Evolutionary conservation across 2,888 invertebrate species (phyloP).

Genomic region (Mimas tiliae): DNA sequence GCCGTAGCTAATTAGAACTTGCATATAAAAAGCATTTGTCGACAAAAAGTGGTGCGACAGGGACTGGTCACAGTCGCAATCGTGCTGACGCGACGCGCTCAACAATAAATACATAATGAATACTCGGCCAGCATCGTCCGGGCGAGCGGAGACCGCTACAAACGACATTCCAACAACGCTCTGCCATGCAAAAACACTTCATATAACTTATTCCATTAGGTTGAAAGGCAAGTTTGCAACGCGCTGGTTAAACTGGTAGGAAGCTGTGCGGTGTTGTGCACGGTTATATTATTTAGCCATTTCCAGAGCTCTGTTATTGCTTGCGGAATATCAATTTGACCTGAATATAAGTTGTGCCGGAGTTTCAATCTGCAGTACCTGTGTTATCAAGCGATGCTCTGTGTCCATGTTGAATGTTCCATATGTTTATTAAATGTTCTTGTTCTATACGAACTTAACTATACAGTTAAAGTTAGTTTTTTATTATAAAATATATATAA

Average conservation of each 20-base stretch:
- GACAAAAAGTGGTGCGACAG: not conserved
- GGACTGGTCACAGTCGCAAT: not conserved
- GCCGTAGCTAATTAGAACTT: too few relatives aligned
- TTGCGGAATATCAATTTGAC: slow-evolving; percentile 9
- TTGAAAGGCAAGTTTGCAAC: not conserved
- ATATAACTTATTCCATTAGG: not conserved
- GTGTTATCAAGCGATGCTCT: not conserved
- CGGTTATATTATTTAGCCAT: slow-evolving; percentile 2
- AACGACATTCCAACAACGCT: not conserved
- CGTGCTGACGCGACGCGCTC: too few relatives aligned
- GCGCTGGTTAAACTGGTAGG: not conserved
- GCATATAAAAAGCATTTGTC: not conserved
- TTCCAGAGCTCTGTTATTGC: not conserved
- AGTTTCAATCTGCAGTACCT: slow-evolving; percentile 3
- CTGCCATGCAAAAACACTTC: not conserved
- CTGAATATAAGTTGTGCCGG: slow-evolving; percentile 8
- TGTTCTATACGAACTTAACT: too few relatives aligned
- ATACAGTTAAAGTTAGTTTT: not conserved
- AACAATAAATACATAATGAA: slow-evolving; percentile 19
- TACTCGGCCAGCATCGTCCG: not conserved
- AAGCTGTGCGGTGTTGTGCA: not conserved
- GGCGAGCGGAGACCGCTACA: not conserved
- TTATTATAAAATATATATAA: too few relatives aligned
- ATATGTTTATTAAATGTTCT: too few relatives aligned
- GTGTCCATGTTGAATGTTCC: not conserved